A percentile compares a stretch with the other conserved stretches of the same genome.
Conservation (phyloP, 2,888 invertebrate species). For the Monopis laevigella region DNA sequence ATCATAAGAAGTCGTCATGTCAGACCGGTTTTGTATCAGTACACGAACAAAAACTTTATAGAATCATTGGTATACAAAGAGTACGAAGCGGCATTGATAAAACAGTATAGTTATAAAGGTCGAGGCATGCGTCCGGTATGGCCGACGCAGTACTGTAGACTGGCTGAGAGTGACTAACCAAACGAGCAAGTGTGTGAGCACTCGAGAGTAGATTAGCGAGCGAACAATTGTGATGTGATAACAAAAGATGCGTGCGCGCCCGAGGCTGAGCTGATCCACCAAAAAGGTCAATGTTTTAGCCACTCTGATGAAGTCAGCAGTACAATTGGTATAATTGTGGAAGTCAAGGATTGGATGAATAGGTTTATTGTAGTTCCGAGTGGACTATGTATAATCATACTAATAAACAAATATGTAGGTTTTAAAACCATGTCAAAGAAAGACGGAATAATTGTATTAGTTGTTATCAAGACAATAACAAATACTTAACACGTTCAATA, state of each 20-base stretch:
- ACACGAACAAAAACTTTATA: conserved; percentile 4
- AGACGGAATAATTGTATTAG: too few species aligned
- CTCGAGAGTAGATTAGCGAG: conserved; percentile 15
- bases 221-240: conserved; percentile 28
- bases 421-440: too few species aligned
- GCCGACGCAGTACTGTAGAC: conserved; percentile 20
- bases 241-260: conserved; percentile 27
- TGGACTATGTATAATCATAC: too few species aligned
- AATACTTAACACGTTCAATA: too few species aligned
- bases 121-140: conserved; percentile 20
- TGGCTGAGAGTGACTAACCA: too few species aligned
- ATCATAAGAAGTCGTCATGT: conserved; percentile 17
- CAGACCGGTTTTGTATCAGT: conserved; percentile 25
- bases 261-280: conserved; percentile 28
- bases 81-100: conserved; percentile 3
- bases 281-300: conserved; percentile 63
- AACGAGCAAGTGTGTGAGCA: too few species aligned
- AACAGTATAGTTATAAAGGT: neutral
- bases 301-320: conserved; percentile 42
- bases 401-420: too few species aligned
- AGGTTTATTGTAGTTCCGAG: too few species aligned
- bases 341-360: too few species aligned
- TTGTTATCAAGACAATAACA: too few species aligned
- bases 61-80: conserved; percentile 10
- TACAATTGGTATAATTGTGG: too few species aligned